phyloP scores from a whole-genome alignment of 2,113 vertebrate genomes.

The Nothoprocta pentlandii region DNA sequence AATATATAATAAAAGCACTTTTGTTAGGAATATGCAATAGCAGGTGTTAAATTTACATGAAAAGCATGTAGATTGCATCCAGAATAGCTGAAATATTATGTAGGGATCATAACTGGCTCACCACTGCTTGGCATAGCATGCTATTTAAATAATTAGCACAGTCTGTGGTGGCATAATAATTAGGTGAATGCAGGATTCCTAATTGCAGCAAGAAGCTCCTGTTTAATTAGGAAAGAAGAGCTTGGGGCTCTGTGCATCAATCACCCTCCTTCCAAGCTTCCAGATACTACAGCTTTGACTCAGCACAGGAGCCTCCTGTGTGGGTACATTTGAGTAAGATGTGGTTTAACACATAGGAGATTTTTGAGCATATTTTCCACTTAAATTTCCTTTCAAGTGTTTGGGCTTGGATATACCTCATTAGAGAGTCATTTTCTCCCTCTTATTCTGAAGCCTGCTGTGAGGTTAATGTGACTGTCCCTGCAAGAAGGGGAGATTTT shows the following conservation, averaged over 20 bases:
- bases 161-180: not conserved
- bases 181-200: not conserved
- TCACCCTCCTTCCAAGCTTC: not conserved
- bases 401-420: not conserved
- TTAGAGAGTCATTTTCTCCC: not conserved
- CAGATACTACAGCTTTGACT: not conserved
- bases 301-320: not conserved
- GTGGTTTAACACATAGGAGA: not conserved
- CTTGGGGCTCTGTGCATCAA: not conserved
- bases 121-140: not conserved
- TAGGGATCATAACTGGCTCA: accelerated
- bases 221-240: not conserved
- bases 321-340: not conserved
- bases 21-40: not conserved
- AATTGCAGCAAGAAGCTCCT: not conserved
- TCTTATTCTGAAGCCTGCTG: not conserved
- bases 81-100: not conserved
- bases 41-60: not conserved
- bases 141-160: not conserved
- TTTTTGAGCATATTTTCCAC: not conserved
- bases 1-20: not conserved
- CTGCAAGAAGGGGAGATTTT: not conserved
- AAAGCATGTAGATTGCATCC: conserved; percentile 6
- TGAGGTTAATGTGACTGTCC: not conserved
- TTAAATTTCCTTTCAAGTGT: not conserved